A percentile compares a stretch with the other conserved stretches of the same genome.
phyloP scores from a whole-genome alignment of 2,888 invertebrate genomes.

The Megastigmus dorsalis region DNA sequence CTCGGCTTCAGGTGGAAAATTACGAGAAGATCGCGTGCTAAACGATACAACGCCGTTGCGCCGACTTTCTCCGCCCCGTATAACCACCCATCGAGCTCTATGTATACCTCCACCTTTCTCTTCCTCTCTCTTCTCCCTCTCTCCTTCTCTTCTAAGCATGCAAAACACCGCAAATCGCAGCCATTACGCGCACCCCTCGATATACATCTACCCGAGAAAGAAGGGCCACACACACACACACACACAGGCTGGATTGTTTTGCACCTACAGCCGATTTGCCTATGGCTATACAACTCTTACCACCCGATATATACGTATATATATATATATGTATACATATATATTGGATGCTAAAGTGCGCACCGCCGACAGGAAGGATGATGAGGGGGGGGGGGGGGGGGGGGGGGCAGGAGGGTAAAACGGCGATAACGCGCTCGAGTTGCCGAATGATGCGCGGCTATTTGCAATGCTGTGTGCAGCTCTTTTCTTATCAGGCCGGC shows the following conservation, averaged over 20 bases:
- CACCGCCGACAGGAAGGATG: too few species aligned
- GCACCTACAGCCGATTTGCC: slow-evolving; percentile 32
- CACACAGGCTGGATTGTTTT: slow-evolving; percentile 18
- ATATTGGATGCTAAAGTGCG: too few species aligned
- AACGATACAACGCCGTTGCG: slow-evolving; percentile 63
- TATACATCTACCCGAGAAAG: slow-evolving; percentile 26
- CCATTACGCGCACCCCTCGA: slow-evolving; percentile 52
- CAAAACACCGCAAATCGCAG: slow-evolving; percentile 54
- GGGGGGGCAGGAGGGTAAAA: too few species aligned
- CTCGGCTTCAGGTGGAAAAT: slow-evolving; percentile 63
- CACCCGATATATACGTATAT: slow-evolving; percentile 36
- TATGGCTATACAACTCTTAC: slow-evolving; percentile 15
- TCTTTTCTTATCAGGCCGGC: slow-evolving; percentile 47
- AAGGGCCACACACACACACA: neutral
- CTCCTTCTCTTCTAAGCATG: neutral
- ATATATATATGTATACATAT: neutral
- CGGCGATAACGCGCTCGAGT: too few species aligned
- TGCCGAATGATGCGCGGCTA: neutral
- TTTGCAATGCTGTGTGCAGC: neutral
- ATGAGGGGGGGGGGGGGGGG: too few species aligned
- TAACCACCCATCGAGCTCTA: neutral
- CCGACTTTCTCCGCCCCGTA: slow-evolving; percentile 21
- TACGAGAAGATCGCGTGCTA: slow-evolving; percentile 73
- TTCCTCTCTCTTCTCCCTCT: neutral
- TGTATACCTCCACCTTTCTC: neutral